These are phyloP conservation scores for Pantherophis vulpinus DNA, from an alignment of 2,797 vertebrate genomes.

Conservation along the genomic window DNA sequence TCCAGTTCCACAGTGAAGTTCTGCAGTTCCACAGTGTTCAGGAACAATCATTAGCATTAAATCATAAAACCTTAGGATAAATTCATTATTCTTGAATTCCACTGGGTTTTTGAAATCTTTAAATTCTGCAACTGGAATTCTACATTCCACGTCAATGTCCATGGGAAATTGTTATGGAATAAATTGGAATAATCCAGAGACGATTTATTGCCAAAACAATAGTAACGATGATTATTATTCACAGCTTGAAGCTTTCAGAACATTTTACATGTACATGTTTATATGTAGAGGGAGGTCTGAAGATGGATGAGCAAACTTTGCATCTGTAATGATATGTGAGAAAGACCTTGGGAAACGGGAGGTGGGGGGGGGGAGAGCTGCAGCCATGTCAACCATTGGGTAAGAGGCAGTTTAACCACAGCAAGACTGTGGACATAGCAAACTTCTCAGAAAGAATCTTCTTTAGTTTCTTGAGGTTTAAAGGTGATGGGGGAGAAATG, in stretches of 20 bases:
- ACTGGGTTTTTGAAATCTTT: neutral
- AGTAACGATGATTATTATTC: constrained; percentile 11
- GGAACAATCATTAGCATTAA: neutral
- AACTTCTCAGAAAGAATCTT: neutral
- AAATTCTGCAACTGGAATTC: neutral
- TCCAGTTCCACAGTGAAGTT: neutral
- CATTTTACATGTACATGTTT: constrained; percentile 14
- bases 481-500: neutral
- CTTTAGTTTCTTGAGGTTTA: neutral
- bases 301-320: constrained; percentile 34
- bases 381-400: neutral
- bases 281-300: neutral
- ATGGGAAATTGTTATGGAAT: neutral
- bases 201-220: constrained; percentile 7
- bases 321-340: constrained; percentile 2
- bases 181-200: neutral
- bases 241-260: constrained; percentile 46
- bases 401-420: neutral
- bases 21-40: neutral
- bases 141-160: constrained; percentile 2
- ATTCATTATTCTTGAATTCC: neutral
- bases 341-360: neutral
- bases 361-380: neutral
- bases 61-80: neutral
- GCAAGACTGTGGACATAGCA: neutral